Conservation (phyloP, 2,797 vertebrate species). For the Falco naumanni region DNA sequence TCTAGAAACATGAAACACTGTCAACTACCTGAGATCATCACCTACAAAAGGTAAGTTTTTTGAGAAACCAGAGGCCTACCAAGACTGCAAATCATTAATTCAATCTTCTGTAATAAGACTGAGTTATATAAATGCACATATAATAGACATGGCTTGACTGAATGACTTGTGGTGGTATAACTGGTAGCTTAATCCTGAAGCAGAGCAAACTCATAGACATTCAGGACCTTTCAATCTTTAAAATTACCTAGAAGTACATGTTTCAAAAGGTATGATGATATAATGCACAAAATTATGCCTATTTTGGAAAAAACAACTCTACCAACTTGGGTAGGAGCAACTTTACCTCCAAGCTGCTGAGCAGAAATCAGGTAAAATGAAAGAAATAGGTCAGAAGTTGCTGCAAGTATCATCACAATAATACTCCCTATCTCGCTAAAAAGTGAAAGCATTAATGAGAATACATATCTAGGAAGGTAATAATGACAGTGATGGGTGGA, state of each 20-base stretch:
- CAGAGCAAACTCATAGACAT: neutral
- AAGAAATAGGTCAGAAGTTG: neutral
- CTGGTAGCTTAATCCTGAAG: neutral
- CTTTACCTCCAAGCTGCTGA: neutral
- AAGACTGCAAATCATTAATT: neutral
- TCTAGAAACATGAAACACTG: neutral
- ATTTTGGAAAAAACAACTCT: neutral
- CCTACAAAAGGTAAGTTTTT: neutral
- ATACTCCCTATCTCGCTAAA: neutral
- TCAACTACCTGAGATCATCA: neutral
- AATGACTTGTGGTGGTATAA: neutral
- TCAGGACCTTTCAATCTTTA: neutral
- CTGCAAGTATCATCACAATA: neutral
- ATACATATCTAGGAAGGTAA: neutral
- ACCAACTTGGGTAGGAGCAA: neutral
- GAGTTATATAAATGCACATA: accelerated
- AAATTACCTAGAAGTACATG: neutral
- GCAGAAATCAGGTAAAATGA: neutral
- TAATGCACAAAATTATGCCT: neutral
- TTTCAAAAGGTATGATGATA: neutral
- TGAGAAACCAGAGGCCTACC: neutral
- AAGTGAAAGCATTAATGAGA: neutral
- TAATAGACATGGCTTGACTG: neutral
- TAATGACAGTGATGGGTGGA: neutral
- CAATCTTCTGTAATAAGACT: neutral